phyloP scores from a whole-genome alignment of 2,113 vertebrate species.

The Pelecanus crispus region DNA sequence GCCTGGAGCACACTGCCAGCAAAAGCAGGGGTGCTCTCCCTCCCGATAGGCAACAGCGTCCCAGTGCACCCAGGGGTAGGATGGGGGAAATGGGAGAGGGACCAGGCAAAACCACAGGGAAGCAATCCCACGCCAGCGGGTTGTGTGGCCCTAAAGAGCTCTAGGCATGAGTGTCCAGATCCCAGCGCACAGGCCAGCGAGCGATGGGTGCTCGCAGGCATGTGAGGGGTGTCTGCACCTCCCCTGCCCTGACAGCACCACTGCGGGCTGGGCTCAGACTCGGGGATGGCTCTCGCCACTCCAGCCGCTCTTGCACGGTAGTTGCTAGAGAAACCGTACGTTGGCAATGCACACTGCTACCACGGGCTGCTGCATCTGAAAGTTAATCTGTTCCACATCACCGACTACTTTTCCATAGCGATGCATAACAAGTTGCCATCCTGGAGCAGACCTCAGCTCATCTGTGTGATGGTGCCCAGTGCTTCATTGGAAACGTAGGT shows the following conservation, averaged over 20 bases:
- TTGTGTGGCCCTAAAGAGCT: neutral
- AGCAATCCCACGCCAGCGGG: neutral
- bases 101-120: neutral
- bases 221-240: neutral
- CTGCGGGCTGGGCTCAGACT: neutral
- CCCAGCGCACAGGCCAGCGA: neutral
- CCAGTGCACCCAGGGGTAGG: neutral
- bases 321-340: neutral
- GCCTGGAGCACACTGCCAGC: neutral
- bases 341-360: neutral
- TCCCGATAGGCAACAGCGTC: neutral
- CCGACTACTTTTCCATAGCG: neutral
- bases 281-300: neutral
- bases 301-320: neutral
- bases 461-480: neutral
- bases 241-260: neutral
- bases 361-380: neutral
- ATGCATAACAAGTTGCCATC: neutral
- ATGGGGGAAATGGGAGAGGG: neutral
- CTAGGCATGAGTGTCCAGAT: neutral
- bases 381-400: constrained; percentile 33
- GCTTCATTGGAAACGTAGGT: neutral
- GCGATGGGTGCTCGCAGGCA: fast-evolving
- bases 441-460: neutral
- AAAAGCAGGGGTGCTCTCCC: neutral